Base-by-base conservation (phyloP, 1,140 invertebrate species). In the Zaprionus vittiger region DNA sequence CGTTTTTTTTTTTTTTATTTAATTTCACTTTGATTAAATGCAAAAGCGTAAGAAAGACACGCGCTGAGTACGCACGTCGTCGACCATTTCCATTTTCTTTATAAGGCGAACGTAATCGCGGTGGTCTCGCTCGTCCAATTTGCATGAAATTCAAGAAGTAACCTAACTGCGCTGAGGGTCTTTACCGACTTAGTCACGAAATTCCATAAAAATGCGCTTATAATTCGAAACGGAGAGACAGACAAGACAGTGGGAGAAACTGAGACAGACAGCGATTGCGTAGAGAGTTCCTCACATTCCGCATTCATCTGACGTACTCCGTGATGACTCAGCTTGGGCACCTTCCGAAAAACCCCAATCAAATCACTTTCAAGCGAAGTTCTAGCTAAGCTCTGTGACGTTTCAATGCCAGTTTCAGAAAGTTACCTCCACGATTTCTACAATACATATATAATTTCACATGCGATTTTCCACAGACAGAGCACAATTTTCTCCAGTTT, bases 11-110 rank as follows among this genome's bases (percentile, higher is more conserved):
- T 44, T 67, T 63, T 81, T 71, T 73, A 73, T 84, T 76, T 84
- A 89, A 90, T 84, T 89, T 89, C 85, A 90, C 84, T 89, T 89
- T 87, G 85, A 87, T 89, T 89, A 89, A 87, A 87, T 89, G 81
- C 84, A 81, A 68, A 89, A 71, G 74, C 78, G 57, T 57, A 76
- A 76, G 44, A 78, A 77, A 89, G 84, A 89, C 84, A 87, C 84
- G 84, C 75, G 85, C 84, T 47, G n/a, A 47, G 47, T 52, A 52
- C 47, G 20, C 47, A 24, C 47, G 78, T 60, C 49, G 75, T 47
- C 41, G 41, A 20, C 41, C 41, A 47, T 47, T 47, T 20, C 41
- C 41, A 47, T 76, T 66, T 64, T 59, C 84, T 81, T 73, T 77
- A 89, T 68, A 83, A 77, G 83, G 78, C 70, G 20, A 83, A 70